Evolutionary conservation across 2,888 invertebrate genomes (phyloP).

Genomic region (Lapara coniferarum): DNA sequence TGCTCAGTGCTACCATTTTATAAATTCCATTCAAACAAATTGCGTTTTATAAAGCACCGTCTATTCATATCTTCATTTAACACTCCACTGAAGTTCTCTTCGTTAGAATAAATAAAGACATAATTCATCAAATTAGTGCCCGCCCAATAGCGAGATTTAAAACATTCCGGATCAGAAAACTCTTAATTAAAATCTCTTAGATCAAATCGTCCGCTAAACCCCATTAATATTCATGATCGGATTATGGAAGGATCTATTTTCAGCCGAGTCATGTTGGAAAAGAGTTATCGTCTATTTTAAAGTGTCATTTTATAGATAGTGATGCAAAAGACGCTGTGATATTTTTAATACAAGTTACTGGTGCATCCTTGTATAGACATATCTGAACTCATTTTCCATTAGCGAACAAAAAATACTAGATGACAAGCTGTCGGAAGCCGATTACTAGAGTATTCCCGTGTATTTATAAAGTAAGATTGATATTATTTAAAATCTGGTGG

Average conservation of each 20-base stretch:
- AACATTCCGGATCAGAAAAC: slow-evolving; percentile 17
- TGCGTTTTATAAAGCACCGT: slow-evolving; percentile 1
- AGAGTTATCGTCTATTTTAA: slow-evolving; percentile 12
- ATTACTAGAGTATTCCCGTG: neutral
- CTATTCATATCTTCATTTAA: slow-evolving; percentile 10
- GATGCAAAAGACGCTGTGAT: neutral
- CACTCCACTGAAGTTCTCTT: neutral
- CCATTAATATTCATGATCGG: slow-evolving; percentile 28
- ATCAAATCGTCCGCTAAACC: slow-evolving; percentile 20
- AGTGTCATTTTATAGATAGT: slow-evolving; percentile 6
- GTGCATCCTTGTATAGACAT: neutral
- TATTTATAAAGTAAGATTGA: neutral
- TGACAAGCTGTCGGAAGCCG: neutral
- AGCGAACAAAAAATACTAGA: neutral
- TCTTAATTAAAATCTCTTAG: slow-evolving; percentile 25
- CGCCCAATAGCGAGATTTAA: slow-evolving; percentile 11
- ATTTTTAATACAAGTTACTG: neutral
- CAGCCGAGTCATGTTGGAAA: slow-evolving; percentile 20
- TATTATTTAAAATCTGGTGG: neutral
- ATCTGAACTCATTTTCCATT: neutral
- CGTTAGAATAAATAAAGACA: slow-evolving; percentile 19
- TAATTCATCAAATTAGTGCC: slow-evolving; percentile 9
- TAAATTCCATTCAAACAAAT: slow-evolving; percentile 12
- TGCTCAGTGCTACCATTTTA: slow-evolving; percentile 7
- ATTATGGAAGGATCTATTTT: slow-evolving; percentile 22